These are phyloP conservation scores for Beris chalybata DNA, from an alignment of 2,888 invertebrate genomes.

Conservation along the genomic window DNA sequence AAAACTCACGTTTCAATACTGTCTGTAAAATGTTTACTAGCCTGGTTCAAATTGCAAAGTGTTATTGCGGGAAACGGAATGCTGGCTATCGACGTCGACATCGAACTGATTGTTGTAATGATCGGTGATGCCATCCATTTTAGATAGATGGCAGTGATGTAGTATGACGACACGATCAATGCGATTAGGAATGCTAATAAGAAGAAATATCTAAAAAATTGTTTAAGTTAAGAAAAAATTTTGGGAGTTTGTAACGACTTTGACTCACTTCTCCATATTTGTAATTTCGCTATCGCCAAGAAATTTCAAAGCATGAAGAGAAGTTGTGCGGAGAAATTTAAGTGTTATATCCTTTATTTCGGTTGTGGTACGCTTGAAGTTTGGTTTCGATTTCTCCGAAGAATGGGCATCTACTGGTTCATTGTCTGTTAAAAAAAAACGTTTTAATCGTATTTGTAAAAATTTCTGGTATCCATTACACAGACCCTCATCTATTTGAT, in stretches of 20 bases:
- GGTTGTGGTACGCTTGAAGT: too few relatives aligned
- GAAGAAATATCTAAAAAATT: slow-evolving; percentile 68
- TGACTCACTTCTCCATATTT: slow-evolving; percentile 41
- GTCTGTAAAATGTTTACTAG: slow-evolving; percentile 66
- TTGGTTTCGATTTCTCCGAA: too few relatives aligned
- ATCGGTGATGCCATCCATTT: slow-evolving; percentile 71
- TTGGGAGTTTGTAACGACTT: not conserved
- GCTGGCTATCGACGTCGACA: slow-evolving; percentile 62
- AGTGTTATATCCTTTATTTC: slow-evolving; percentile 53
- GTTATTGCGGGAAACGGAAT: slow-evolving; percentile 79
- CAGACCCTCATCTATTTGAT: too few relatives aligned
- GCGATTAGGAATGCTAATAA: slow-evolving; percentile 67
- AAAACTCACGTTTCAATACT: slow-evolving; percentile 53
- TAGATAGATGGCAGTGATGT: slow-evolving; percentile 67
- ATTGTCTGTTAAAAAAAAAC: too few relatives aligned
- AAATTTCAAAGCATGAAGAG: slow-evolving; percentile 76
- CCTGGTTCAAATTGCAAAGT: slow-evolving; percentile 79
- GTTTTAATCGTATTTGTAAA: too few relatives aligned
- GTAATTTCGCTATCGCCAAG: slow-evolving; percentile 60
- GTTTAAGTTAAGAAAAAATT: too few relatives aligned
- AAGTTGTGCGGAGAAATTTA: slow-evolving; percentile 68
- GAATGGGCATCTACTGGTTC: too few relatives aligned
- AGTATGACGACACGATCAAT: slow-evolving; percentile 65
- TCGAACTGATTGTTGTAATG: slow-evolving; percentile 71
- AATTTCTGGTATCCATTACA: too few relatives aligned